These are phyloP conservation scores for Vandiemenella viatica DNA, from an alignment of 2,888 invertebrate species.

Conservation along the genomic window DNA sequence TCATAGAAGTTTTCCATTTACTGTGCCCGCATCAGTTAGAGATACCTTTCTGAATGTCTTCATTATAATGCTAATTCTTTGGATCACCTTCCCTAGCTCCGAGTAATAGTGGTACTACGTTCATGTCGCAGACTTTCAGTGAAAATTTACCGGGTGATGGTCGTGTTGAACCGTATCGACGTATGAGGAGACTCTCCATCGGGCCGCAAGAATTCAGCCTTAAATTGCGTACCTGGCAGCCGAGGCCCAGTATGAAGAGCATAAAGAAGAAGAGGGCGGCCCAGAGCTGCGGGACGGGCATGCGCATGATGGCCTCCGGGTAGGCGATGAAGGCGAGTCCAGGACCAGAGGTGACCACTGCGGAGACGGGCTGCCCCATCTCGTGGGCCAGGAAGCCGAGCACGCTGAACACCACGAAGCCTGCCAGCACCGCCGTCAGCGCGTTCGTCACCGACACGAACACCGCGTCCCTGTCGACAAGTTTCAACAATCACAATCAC, in stretches of 20 bases:
- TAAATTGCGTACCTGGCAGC: conserved; percentile 15
- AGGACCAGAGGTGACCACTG: conserved; percentile 21
- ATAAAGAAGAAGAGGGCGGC: conserved; percentile 21
- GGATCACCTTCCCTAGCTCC: too few relatives aligned
- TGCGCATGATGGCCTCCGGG: conserved; percentile 21
- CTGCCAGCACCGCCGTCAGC: conserved; percentile 30
- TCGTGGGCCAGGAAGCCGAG: conserved; percentile 31
- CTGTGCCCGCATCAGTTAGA: too few relatives aligned
- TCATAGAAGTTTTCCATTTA: too few relatives aligned
- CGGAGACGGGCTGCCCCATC: conserved; percentile 23
- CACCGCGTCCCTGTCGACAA: conserved; percentile 19
- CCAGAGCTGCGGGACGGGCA: conserved; percentile 22
- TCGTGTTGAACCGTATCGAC: too few relatives aligned
- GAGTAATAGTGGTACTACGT: too few relatives aligned
- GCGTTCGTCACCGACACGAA: conserved; percentile 27
- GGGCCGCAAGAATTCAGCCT: too few relatives aligned
- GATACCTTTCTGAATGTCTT: too few relatives aligned
- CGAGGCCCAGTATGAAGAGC: conserved; percentile 19
- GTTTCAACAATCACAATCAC: too few relatives aligned
- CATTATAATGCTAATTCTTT: too few relatives aligned
- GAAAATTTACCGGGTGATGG: too few relatives aligned
- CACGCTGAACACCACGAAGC: conserved; percentile 28
- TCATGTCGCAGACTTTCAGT: too few relatives aligned
- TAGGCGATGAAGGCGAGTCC: conserved; percentile 22
- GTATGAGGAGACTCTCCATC: too few relatives aligned